Conservation (phyloP, 2,888 invertebrate genomes). For the Eumacrocentrus americanus region DNA sequence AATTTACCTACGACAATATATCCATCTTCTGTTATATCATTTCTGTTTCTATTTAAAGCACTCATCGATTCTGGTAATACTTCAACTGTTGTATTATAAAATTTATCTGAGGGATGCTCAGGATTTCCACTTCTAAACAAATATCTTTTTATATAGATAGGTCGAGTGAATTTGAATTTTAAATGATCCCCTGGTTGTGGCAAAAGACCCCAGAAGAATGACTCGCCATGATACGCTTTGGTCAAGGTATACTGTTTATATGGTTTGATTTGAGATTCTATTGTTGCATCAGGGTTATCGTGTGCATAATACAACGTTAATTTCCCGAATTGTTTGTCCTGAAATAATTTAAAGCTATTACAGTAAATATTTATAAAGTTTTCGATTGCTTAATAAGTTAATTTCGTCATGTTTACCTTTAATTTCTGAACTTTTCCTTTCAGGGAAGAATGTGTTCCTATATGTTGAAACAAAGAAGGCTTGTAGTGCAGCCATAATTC, state of each 20-base stretch:
- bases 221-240: conserved; percentile 84
- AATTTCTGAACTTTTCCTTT: conserved; percentile 96
- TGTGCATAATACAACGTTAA: conserved; percentile 80
- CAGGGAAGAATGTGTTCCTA: conserved; percentile 92
- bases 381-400: too few species aligned
- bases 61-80: conserved; percentile 67
- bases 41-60: conserved; percentile 63
- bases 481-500: conserved; percentile 85
- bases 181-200: conserved; percentile 84
- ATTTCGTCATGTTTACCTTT: conserved; percentile 79
- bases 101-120: conserved; percentile 86
- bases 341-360: conserved; percentile 37
- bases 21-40: conserved; percentile 71
- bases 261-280: conserved; percentile 76
- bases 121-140: conserved; percentile 87
- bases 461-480: conserved; percentile 93
- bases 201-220: conserved; percentile 89
- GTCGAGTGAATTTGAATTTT: conserved; percentile 78
- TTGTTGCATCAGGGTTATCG: conserved; percentile 74
- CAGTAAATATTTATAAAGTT: conserved; percentile 15
- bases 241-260: conserved; percentile 80
- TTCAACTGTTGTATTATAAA: conserved; percentile 87
- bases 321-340: conserved; percentile 90
- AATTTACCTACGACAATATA: conserved; percentile 79
- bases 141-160: conserved; percentile 74